A percentile compares a stretch with the other conserved stretches of the same genome.
Evolutionary conservation across 2,888 invertebrate species (phyloP).

Genomic region (Steinernema scapterisci): DNA sequence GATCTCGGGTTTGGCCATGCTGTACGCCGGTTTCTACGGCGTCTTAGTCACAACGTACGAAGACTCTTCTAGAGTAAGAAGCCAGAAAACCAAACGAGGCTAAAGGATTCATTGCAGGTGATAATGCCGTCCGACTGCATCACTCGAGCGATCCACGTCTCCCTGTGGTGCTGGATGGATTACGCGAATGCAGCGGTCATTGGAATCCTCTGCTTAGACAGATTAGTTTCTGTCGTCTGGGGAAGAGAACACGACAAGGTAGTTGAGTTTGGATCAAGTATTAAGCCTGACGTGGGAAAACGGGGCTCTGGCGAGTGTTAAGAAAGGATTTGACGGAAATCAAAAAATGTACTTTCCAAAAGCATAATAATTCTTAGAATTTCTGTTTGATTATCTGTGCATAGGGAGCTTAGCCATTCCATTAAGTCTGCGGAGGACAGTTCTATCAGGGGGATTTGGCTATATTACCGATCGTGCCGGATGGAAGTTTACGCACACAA

Average conservation of each 20-base stretch:
- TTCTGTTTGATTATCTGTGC: no score
- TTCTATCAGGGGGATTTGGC: no score
- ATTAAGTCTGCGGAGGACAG: no score
- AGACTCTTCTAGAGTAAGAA: not conserved
- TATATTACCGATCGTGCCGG: no score
- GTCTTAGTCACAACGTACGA: slow-evolving; percentile 27
- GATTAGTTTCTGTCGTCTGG: slow-evolving; percentile 42
- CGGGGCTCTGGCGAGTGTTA: no score
- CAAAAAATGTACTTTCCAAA: no score
- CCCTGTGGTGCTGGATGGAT: slow-evolving; percentile 40
- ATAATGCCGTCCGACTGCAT: slow-evolving; percentile 37
- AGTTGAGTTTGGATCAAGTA: not conserved
- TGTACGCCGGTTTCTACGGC: slow-evolving; percentile 46
- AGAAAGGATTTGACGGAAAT: no score
- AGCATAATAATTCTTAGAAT: no score
- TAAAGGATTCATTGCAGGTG: not conserved
- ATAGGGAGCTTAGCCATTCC: no score
- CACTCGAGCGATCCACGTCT: slow-evolving; percentile 37
- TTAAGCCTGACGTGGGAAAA: no score
- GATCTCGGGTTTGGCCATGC: slow-evolving; percentile 38
- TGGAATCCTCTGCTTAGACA: slow-evolving; percentile 40
- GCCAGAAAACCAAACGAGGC: slow-evolving; percentile 34
- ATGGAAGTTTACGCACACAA: no score
- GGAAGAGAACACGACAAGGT: slow-evolving; percentile 4
- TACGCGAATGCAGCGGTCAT: slow-evolving; percentile 35